These are phyloP conservation scores for Harpalus rubripes DNA, from an alignment of 2,888 invertebrate species.

Conservation along the genomic window DNA sequence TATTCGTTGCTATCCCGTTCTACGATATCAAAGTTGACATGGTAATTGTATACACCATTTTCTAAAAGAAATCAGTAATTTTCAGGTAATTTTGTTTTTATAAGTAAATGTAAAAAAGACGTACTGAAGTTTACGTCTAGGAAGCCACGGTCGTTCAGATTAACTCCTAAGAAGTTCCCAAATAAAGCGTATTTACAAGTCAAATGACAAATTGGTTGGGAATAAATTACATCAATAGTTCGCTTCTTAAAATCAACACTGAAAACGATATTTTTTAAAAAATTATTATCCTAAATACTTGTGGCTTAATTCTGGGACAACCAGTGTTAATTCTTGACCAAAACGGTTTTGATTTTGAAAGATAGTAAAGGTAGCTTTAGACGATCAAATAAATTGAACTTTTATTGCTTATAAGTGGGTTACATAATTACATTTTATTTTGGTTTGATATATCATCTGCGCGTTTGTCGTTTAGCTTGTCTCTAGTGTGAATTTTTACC, in stretches of 20 bases:
- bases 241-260: not conserved
- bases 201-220: not conserved
- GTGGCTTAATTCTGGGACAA: too few species aligned
- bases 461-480: too few species aligned
- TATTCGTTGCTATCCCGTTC: constrained; percentile 2
- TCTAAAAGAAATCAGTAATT: not conserved
- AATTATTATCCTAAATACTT: too few species aligned
- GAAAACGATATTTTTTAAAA: not conserved
- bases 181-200: too few species aligned
- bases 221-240: not conserved
- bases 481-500: too few species aligned
- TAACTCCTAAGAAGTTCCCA: not conserved
- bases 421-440: too few species aligned
- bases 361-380: too few species aligned
- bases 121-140: not conserved
- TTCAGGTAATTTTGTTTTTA: not conserved
- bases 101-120: not conserved
- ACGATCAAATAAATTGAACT: too few species aligned
- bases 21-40: constrained; percentile 8
- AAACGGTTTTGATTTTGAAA: too few species aligned
- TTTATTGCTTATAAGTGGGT: too few species aligned
- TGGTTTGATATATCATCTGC: too few species aligned
- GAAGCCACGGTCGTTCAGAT: not conserved
- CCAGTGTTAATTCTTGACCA: too few species aligned
- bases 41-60: not conserved